phyloP scores from a whole-genome alignment of 2,888 invertebrate genomes.

The Neelides folsomi region DNA sequence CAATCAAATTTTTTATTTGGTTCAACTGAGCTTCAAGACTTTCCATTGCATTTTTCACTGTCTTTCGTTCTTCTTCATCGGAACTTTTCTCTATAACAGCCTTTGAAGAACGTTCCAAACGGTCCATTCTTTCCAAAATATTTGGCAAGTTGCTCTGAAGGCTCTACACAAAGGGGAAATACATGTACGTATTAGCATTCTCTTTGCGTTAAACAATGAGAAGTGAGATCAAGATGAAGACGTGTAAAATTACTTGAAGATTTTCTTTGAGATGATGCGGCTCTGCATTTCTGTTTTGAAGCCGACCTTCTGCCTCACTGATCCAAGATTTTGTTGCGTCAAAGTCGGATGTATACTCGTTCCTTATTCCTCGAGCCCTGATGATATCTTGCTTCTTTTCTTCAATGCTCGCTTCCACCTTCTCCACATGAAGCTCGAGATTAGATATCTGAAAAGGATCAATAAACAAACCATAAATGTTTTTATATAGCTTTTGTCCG shows the following conservation, averaged over 20 bases:
- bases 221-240: not conserved
- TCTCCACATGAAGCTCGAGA: conserved; percentile 67
- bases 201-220: not conserved
- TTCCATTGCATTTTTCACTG: conserved; percentile 60
- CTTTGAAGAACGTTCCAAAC: conserved; percentile 62
- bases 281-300: conserved; percentile 58
- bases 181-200: not conserved
- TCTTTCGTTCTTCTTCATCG: conserved; percentile 60
- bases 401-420: conserved; percentile 65
- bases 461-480: not conserved
- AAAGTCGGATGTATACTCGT: conserved; percentile 64
- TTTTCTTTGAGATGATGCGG: conserved; percentile 64
- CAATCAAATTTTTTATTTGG: conserved; percentile 63
- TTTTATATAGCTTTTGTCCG: not conserved
- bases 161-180: not conserved
- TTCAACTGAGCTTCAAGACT: conserved; percentile 64
- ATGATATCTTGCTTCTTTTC: conserved; percentile 77
- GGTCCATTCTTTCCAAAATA: conserved; percentile 63
- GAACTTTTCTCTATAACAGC: conserved; percentile 64
- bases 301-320: conserved; percentile 64
- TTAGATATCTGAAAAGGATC: conserved; percentile 51
- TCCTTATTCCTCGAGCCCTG: conserved; percentile 65
- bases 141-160: conserved; percentile 24
- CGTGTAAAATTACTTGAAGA: conserved; percentile 43
- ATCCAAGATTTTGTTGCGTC: conserved; percentile 73